phyloP scores from a whole-genome alignment of 1,140 invertebrate genomes.

The Teleopsis dalmanni region DNA sequence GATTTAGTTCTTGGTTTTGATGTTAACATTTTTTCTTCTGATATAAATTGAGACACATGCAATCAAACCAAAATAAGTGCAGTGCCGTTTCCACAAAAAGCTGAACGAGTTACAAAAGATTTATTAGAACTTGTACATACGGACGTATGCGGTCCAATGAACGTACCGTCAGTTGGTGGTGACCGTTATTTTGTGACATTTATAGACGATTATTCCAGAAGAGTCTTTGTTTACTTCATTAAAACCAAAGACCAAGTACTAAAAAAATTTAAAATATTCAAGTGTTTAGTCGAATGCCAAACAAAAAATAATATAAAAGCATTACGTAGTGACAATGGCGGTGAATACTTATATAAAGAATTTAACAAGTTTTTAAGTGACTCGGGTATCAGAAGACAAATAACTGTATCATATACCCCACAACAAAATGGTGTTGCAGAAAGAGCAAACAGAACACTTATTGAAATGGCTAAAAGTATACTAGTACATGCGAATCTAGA shows the following conservation, averaged over 20 bases:
- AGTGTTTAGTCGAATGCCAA: slow-evolving; percentile 26
- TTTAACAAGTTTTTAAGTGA: slow-evolving; percentile 21
- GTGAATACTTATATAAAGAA: slow-evolving; percentile 21
- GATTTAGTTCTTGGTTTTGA: no score
- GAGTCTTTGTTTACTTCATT: slow-evolving; percentile 26
- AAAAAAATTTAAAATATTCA: slow-evolving; percentile 25
- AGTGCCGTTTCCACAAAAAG: no score
- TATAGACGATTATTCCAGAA: slow-evolving; percentile 31
- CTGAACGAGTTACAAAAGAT: no score
- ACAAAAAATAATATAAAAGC: slow-evolving; percentile 22
- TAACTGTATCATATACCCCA: slow-evolving; percentile 28
- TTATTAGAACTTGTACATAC: slow-evolving; percentile 39
- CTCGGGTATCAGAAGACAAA: slow-evolving; percentile 18
- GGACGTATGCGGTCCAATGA: slow-evolving; percentile 43
- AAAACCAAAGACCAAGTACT: slow-evolving; percentile 28
- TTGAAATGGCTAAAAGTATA: slow-evolving; percentile 31
- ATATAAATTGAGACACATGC: no score
- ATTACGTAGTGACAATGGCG: slow-evolving; percentile 28
- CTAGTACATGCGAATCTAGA: slow-evolving; percentile 36
- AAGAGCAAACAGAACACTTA: slow-evolving; percentile 24
- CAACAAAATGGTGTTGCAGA: slow-evolving; percentile 37
- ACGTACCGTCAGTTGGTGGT: slow-evolving; percentile 19
- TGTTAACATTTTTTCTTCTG: no score
- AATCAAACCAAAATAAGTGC: no score
- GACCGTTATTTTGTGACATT: slow-evolving; percentile 29